These are phyloP conservation scores for Lampris incognitus DNA, from an alignment of 2,113 vertebrate species.

Conservation along the genomic window DNA sequence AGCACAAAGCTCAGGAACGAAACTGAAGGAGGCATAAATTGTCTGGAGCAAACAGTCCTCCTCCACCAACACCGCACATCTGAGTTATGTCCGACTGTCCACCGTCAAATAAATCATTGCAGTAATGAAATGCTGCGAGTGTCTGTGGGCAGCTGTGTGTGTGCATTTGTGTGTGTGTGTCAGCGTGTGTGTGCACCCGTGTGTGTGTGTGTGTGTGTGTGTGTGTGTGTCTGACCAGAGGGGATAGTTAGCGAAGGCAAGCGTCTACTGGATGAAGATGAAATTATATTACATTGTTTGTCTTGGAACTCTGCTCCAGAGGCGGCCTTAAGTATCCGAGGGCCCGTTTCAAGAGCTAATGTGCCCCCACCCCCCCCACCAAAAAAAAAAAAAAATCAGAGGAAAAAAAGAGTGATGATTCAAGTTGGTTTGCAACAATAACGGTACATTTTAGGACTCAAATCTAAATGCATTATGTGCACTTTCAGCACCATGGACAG, in stretches of 20 bases:
- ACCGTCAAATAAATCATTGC: constrained; percentile 42
- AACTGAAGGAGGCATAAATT: constrained; percentile 37
- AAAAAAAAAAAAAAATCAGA: no score
- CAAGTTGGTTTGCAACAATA: no score
- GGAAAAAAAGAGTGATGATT: no score
- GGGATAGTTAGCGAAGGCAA: constrained; percentile 4
- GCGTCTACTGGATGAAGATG: not conserved
- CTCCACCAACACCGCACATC: constrained; percentile 22
- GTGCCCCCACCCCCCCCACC: no score
- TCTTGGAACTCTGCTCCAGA: not conserved
- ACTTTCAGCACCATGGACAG: no score
- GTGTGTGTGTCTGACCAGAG: constrained; percentile 3
- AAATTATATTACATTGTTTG: constrained; percentile 9
- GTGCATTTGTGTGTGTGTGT: not conserved
- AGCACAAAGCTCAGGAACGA: constrained; percentile 7
- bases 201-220: not conserved
- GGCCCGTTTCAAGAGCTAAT: no score
- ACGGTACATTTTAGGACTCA: no score
- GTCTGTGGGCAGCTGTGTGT: not conserved
- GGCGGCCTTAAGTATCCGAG: no score
- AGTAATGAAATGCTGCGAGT: constrained; percentile 35
- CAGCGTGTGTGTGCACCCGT: not conserved
- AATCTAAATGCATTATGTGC: no score
- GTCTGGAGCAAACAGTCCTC: constrained; percentile 13
- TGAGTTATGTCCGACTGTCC: constrained; percentile 14